A percentile compares a stretch with the other conserved stretches of the same genome.
Conservation (phyloP, 2,797 vertebrate genomes). For the Halcyon leucocephala region DNA sequence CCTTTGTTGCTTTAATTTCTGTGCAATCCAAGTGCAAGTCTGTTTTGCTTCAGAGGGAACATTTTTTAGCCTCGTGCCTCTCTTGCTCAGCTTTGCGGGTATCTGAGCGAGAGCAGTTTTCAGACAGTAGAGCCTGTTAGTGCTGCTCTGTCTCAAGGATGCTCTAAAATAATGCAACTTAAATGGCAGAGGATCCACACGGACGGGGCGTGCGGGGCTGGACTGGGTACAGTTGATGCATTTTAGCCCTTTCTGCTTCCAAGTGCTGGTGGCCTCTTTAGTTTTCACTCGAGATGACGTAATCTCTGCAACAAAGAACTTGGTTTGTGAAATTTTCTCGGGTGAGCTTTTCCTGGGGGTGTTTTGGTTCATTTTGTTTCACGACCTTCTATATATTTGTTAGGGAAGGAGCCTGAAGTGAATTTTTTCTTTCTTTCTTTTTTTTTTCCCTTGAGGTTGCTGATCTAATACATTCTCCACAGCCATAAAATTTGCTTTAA, state of each 20-base stretch:
- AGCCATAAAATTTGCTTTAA: slow-evolving; percentile 4
- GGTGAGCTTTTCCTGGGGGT: background rate
- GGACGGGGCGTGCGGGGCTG: background rate
- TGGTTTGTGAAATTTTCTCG: background rate
- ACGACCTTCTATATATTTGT: background rate
- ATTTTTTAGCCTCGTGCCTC: slow-evolving; percentile 70
- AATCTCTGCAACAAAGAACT: background rate
- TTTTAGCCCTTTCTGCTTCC: background rate
- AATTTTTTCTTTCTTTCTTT: background rate
- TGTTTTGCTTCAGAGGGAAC: slow-evolving; percentile 60
- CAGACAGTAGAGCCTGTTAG: slow-evolving; percentile 72
- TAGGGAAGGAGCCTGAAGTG: background rate
- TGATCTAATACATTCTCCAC: background rate
- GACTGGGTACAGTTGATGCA: rapidly evolving
- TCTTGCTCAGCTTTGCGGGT: slow-evolving; percentile 61
- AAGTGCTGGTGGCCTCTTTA: background rate
- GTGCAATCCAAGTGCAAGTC: slow-evolving; percentile 47
- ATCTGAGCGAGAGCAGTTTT: slow-evolving; percentile 44
- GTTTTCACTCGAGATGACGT: background rate
- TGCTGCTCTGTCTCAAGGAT: slow-evolving; percentile 53
- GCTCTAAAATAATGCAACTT: background rate
- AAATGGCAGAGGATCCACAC: rapidly evolving
- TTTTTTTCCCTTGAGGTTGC: background rate
- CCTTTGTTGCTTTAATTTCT: slow-evolving; percentile 62
- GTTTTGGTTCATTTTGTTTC: background rate